Evolutionary conservation across 2,113 vertebrate species (phyloP).

Genomic region (Myiozetetes cayanensis): DNA sequence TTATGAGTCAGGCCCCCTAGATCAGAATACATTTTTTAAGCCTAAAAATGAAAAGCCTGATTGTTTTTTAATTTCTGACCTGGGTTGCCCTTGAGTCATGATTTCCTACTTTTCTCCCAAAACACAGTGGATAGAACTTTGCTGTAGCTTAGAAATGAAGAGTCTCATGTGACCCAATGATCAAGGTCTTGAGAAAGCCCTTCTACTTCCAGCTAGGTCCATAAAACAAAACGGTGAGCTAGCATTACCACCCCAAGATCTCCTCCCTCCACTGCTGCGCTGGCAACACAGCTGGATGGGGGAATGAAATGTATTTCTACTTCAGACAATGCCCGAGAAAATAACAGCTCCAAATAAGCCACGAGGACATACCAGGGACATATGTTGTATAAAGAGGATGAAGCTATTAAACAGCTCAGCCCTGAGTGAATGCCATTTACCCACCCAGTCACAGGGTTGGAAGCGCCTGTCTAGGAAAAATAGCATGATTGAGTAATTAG

Average conservation of each 20-base stretch:
- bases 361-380: neutral
- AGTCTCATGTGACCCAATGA: rapidly evolving
- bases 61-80: constrained; percentile 22
- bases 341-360: neutral
- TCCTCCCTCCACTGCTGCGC: neutral
- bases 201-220: neutral
- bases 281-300: rapidly evolving
- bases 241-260: neutral
- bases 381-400: neutral
- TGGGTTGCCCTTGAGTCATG: neutral
- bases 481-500: neutral
- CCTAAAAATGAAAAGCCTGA: neutral
- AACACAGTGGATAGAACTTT: neutral
- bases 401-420: neutral
- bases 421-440: neutral
- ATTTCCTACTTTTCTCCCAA: constrained; percentile 1
- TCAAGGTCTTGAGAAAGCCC: neutral
- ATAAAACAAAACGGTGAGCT: neutral
- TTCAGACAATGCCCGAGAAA: neutral
- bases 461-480: neutral
- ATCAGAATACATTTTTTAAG: neutral
- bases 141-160: neutral
- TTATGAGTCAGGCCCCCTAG: neutral
- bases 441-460: neutral
- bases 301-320: neutral